phyloP scores from a whole-genome alignment of 2,113 vertebrate genomes.

The Odontesthes bonariensis region DNA sequence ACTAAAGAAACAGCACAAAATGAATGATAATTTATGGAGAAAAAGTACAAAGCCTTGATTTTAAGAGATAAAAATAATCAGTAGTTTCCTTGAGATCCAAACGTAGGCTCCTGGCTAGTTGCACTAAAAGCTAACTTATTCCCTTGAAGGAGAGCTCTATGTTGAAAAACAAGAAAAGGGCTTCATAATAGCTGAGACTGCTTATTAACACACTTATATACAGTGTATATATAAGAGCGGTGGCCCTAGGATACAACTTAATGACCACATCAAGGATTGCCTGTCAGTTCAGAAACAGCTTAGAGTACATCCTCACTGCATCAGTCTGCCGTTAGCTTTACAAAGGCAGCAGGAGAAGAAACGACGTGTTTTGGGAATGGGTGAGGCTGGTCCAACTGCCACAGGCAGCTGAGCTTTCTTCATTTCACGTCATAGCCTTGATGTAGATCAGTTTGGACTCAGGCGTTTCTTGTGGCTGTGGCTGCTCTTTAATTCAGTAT shows the following conservation, averaged over 20 bases:
- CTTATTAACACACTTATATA: constrained; percentile 67
- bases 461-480: constrained; percentile 44
- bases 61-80: constrained; percentile 41
- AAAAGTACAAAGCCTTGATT: constrained; percentile 28
- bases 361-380: constrained; percentile 7
- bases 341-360: constrained; percentile 33
- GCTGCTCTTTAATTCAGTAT: constrained; percentile 70
- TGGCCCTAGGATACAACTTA: constrained; percentile 62
- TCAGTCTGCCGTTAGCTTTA: constrained; percentile 49
- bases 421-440: constrained; percentile 33
- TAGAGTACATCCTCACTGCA: constrained; percentile 58
- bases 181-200: constrained; percentile 56
- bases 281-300: constrained; percentile 70
- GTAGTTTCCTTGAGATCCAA: constrained; percentile 16
- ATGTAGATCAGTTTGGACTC: constrained; percentile 62
- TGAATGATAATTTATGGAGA: background rate
- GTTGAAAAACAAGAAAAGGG: constrained; percentile 39
- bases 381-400: background rate
- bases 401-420: constrained; percentile 11
- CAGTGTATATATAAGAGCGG: constrained; percentile 40
- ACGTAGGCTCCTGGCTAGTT: constrained; percentile 16
- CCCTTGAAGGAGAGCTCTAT: constrained; percentile 35
- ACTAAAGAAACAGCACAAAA: constrained; percentile 1
- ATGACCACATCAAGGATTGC: constrained; percentile 69
- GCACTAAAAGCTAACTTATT: constrained; percentile 24